A percentile compares a stretch with the other conserved stretches of the same genome.
Evolutionary conservation across 2,797 vertebrate genomes (phyloP).

Genomic region (Scolopax rusticola): DNA sequence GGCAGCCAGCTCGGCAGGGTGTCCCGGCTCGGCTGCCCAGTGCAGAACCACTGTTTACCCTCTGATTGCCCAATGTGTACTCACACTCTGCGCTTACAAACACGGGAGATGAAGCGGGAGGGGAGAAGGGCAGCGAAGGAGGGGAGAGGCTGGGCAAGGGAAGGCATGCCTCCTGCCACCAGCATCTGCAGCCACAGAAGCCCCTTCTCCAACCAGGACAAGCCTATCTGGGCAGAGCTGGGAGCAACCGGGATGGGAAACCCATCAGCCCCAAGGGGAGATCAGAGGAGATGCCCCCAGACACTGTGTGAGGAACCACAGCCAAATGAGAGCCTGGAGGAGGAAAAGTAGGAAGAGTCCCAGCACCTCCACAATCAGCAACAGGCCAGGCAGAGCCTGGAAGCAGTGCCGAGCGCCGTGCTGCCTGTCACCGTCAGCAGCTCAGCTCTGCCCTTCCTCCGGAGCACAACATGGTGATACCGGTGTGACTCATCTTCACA

Average conservation of each 20-base stretch:
- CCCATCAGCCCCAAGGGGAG: neutral
- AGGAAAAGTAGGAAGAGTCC: neutral
- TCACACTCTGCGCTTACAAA: neutral
- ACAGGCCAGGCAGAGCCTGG: neutral
- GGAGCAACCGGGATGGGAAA: neutral
- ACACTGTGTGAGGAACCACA: accelerated
- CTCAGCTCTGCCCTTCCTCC: slow-evolving; percentile 28
- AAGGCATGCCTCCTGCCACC: neutral
- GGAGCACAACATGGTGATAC: slow-evolving; percentile 50
- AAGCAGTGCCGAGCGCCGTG: accelerated
- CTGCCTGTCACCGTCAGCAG: neutral
- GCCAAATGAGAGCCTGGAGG: neutral
- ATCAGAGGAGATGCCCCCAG: neutral
- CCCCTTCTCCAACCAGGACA: accelerated
- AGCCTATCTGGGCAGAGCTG: neutral
- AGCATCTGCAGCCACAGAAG: neutral
- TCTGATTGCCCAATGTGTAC: slow-evolving; percentile 40
- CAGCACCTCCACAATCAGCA: neutral
- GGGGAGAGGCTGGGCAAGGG: neutral
- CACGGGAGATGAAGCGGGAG: neutral
- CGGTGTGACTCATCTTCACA: slow-evolving; percentile 26
- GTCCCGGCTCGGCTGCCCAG: accelerated
- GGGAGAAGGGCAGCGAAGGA: neutral
- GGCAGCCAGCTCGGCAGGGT: accelerated
- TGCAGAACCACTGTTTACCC: neutral